phyloP scores from a whole-genome alignment of 2,797 vertebrate genomes.

The Pantherophis vulpinus region DNA sequence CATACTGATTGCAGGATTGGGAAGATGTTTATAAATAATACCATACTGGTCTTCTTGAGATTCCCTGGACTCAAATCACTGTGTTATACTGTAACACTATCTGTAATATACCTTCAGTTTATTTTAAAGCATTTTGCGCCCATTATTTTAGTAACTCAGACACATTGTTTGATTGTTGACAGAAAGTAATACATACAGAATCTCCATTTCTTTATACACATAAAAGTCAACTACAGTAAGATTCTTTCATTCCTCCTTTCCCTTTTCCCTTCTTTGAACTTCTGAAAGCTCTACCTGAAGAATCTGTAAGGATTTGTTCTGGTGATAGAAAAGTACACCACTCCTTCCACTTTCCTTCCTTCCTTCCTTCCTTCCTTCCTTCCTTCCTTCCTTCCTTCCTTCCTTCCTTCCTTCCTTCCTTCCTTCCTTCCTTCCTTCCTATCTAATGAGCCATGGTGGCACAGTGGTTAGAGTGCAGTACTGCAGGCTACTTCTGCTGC shows the following conservation, averaged over 20 bases:
- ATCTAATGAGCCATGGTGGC: too few relatives aligned
- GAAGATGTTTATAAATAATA: background rate
- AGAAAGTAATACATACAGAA: background rate
- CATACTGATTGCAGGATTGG: background rate
- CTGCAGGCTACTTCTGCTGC: too few relatives aligned
- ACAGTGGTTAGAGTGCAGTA: too few relatives aligned
- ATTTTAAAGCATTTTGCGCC: background rate
- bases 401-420: too few relatives aligned
- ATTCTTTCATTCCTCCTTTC: background rate
- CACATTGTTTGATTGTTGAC: background rate
- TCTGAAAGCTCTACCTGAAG: background rate
- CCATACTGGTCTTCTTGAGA: background rate
- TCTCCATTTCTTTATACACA: background rate
- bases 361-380: background rate
- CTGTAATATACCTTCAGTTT: background rate
- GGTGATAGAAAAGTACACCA: background rate
- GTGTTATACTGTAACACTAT: background rate
- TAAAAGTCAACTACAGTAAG: background rate
- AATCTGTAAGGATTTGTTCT: background rate
- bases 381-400: background rate
- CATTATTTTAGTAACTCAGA: background rate
- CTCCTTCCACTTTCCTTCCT: background rate
- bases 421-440: too few relatives aligned
- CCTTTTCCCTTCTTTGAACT: background rate
- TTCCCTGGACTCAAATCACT: background rate